These are phyloP conservation scores for Lasius fuliginosus DNA, from an alignment of 2,888 invertebrate genomes.

Conservation along the genomic window DNA sequence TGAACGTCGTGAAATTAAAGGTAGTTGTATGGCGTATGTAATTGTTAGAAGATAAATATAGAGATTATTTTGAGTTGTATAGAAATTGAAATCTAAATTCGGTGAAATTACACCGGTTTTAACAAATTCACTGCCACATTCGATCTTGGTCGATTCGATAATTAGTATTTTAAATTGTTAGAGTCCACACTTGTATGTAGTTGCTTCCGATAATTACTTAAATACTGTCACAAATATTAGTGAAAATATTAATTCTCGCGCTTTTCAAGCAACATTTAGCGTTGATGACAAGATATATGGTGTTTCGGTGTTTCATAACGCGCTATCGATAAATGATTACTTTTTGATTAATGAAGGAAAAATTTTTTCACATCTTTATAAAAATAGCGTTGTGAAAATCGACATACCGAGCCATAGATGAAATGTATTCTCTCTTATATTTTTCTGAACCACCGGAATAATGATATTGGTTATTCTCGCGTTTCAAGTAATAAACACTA, in stretches of 20 bases:
- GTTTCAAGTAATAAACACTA: conserved; percentile 11
- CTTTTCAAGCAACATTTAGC: neutral
- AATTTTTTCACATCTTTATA: neutral
- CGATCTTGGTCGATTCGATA: neutral
- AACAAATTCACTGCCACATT: neutral
- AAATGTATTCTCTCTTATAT: neutral
- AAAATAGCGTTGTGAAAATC: neutral
- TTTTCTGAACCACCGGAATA: neutral
- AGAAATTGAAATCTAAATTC: too few relatives aligned
- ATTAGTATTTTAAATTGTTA: neutral
- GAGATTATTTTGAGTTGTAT: neutral
- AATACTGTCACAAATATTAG: neutral
- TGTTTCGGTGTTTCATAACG: neutral
- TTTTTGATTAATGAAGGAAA: neutral
- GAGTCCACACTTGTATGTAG: neutral
- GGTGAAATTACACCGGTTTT: neutral
- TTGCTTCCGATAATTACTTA: neutral
- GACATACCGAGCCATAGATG: neutral
- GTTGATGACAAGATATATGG: neutral
- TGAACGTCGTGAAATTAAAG: neutral
- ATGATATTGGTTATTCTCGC: conserved; percentile 20
- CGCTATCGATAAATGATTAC: neutral
- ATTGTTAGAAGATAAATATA: neutral
- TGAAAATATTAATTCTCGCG: neutral
- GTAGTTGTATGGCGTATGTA: neutral